phyloP scores from a whole-genome alignment of 2,797 vertebrate species.

The Garrulus glandarius region DNA sequence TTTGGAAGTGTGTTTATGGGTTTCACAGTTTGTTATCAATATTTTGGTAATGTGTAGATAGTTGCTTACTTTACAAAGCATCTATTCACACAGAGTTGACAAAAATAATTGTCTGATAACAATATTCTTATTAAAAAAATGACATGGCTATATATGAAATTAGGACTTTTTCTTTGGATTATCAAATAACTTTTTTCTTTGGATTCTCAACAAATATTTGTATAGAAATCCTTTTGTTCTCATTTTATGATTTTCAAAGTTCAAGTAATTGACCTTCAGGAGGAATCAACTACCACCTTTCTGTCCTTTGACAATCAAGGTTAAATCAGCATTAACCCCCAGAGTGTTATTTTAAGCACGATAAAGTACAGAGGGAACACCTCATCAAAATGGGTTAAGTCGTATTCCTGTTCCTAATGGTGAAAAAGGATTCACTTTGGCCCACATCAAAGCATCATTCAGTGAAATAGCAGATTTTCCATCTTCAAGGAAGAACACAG shows the following conservation, averaged over 20 bases:
- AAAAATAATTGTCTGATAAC: background rate
- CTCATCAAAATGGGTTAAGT: conserved; percentile 90
- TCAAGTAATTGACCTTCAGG: background rate
- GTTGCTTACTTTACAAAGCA: background rate
- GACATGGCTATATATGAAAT: conserved; percentile 20
- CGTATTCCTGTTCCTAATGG: conserved; percentile 94
- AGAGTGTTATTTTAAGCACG: background rate
- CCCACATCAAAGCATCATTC: conserved; percentile 98
- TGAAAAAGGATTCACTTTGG: conserved; percentile 97
- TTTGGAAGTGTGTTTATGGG: background rate
- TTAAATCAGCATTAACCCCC: conserved; percentile 20
- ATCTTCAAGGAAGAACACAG: conserved; percentile 93
- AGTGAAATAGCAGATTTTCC: conserved; percentile 92
- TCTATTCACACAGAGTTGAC: background rate
- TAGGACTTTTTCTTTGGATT: conserved; percentile 56
- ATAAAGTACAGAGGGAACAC: background rate
- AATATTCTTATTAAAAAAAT: background rate
- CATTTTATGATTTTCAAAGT: conserved; percentile 9
- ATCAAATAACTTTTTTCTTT: conserved; percentile 52
- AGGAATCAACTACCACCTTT: background rate
- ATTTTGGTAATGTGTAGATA: background rate
- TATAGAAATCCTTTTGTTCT: conserved; percentile 34
- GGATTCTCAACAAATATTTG: conserved; percentile 38
- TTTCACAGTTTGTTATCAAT: conserved; percentile 32
- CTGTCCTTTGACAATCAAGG: background rate